Evolutionary conservation across 2,797 vertebrate genomes (phyloP).

Genomic region (Clarias platycephalus): DNA sequence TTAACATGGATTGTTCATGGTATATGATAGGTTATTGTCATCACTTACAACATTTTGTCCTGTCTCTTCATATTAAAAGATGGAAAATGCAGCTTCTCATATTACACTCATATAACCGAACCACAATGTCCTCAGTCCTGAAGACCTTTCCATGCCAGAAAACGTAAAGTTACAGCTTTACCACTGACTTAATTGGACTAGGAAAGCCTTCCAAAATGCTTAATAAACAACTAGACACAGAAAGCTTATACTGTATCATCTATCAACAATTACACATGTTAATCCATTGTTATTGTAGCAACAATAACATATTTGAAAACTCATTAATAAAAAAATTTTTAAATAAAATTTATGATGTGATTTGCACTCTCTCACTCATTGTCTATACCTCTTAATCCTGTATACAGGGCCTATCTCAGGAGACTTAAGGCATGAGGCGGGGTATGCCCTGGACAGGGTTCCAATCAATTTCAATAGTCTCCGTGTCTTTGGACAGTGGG

Average conservation of each 20-base stretch:
- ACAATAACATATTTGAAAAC: neutral
- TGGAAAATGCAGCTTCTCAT: neutral
- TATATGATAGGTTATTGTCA: neutral
- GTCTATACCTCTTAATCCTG: too few species aligned
- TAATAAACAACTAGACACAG: neutral
- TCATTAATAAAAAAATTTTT: neutral
- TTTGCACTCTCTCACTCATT: neutral
- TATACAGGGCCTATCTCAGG: too few species aligned
- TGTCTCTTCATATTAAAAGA: neutral
- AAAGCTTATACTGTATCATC: neutral
- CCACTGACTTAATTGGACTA: neutral
- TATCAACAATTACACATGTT: neutral
- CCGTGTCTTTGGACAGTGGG: too few species aligned
- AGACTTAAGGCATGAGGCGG: too few species aligned
- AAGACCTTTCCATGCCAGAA: neutral
- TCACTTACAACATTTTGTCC: neutral
- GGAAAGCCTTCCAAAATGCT: neutral
- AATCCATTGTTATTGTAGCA: neutral
- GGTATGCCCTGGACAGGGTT: too few species aligned
- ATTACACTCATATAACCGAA: neutral
- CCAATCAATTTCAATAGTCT: too few species aligned
- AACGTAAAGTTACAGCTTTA: neutral
- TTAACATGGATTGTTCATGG: neutral
- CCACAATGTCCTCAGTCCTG: neutral
- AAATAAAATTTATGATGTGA: neutral